These are phyloP conservation scores for Orchesella cincta DNA, from an alignment of 1,140 invertebrate genomes.

Conservation along the genomic window DNA sequence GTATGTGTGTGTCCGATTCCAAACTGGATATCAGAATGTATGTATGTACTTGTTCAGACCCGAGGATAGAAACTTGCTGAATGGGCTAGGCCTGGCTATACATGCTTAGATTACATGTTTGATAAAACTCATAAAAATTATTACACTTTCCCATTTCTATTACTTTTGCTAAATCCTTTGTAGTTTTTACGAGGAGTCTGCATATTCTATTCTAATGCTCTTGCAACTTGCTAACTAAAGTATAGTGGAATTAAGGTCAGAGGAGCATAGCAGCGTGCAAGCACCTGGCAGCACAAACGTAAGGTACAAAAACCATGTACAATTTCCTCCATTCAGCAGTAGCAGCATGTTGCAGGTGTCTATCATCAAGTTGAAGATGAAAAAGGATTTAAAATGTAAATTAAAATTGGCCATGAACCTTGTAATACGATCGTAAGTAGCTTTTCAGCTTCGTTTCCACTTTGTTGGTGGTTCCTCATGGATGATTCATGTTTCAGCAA, in stretches of 20 bases:
- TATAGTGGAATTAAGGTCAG: constrained; percentile 4
- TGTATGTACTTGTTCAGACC: no score
- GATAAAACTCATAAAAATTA: constrained; percentile 15
- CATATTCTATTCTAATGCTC: not conserved
- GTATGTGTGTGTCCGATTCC: no score
- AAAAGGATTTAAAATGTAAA: constrained; percentile 7
- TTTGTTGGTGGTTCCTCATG: constrained; percentile 9
- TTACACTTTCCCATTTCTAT: not conserved
- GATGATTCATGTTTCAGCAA: not conserved
- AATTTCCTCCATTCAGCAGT: no score
- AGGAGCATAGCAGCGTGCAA: not conserved
- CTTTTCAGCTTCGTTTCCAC: not conserved
- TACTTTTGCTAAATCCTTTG: not conserved
- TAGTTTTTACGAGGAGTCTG: not conserved
- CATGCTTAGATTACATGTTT: not conserved
- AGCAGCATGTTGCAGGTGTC: not conserved
- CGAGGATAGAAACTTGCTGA: no score
- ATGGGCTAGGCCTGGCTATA: not conserved
- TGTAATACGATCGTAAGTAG: not conserved
- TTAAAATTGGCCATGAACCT: constrained; percentile 18
- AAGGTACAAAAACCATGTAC: no score
- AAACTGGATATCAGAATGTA: no score
- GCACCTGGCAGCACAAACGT: no score
- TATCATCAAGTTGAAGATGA: not conserved
- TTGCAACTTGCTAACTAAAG: not conserved